Percentiles rank a stretch among this genome's conserved stretches.
Evolutionary conservation across 2,888 invertebrate species (phyloP).

Genomic region (Tenthredo amoena): DNA sequence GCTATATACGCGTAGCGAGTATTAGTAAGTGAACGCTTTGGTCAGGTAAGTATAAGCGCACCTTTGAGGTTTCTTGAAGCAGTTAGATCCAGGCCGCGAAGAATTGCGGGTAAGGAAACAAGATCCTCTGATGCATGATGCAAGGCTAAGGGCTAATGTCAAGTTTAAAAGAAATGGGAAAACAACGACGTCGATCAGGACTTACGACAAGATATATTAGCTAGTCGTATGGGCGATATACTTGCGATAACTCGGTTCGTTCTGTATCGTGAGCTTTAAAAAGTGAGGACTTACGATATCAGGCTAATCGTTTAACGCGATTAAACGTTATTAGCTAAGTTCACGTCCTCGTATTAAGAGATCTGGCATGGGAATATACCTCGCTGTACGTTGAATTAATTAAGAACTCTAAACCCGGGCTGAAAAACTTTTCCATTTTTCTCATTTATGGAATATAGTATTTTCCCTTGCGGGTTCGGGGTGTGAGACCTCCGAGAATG

Average conservation of each 20-base stretch:
- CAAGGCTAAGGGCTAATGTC: slow-evolving; percentile 18
- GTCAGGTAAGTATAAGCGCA: slow-evolving; percentile 23
- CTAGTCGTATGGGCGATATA: no score
- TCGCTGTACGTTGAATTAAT: background rate
- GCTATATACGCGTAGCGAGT: background rate
- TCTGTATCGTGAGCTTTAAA: background rate
- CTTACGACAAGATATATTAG: background rate
- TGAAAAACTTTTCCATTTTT: background rate
- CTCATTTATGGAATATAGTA: background rate
- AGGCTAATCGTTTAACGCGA: slow-evolving; percentile 35
- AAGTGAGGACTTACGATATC: slow-evolving; percentile 20
- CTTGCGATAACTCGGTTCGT: background rate
- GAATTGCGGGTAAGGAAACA: background rate
- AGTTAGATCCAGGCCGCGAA: background rate
- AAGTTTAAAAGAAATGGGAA: background rate
- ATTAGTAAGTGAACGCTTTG: background rate
- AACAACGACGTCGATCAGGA: background rate
- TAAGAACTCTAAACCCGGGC: background rate
- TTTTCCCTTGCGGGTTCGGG: background rate
- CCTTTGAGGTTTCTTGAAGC: slow-evolving; percentile 24
- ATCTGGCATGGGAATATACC: background rate
- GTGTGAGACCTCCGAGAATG: background rate
- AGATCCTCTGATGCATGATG: background rate
- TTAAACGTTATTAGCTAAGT: slow-evolving; percentile 11
- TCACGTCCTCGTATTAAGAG: background rate